These are phyloP conservation scores for Apis florea DNA, from an alignment of 1,140 invertebrate genomes.

Conservation along the genomic window DNA sequence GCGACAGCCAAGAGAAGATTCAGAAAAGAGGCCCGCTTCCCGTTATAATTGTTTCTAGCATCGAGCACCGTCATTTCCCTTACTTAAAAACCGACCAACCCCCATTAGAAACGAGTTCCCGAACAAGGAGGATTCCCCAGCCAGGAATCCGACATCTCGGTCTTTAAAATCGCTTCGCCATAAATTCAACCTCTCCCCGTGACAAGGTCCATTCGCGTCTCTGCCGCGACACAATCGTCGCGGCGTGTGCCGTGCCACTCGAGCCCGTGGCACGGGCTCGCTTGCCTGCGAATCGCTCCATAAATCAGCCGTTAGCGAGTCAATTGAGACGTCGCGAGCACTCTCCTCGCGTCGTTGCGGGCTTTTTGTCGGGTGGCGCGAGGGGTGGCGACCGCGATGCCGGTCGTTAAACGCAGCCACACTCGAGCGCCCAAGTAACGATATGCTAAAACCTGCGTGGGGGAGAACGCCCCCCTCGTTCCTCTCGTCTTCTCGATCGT, in stretches of 20 bases:
- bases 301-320: slow-evolving; percentile 75
- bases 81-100: no score
- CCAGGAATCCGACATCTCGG: neutral
- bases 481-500: slow-evolving; percentile 43
- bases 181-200: slow-evolving; percentile 1
- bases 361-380: slow-evolving; percentile 60
- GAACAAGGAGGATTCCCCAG: neutral
- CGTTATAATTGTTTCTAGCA: neutral
- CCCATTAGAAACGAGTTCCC: neutral
- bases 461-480: slow-evolving; percentile 31
- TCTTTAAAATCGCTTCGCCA: neutral
- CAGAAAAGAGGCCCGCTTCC: neutral
- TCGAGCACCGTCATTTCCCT: neutral
- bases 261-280: slow-evolving; percentile 20
- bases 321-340: slow-evolving; percentile 77
- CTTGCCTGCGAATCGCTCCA: slow-evolving; percentile 59
- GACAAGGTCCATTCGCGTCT: neutral
- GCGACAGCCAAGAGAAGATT: neutral
- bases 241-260: slow-evolving; percentile 25
- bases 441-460: slow-evolving; percentile 73
- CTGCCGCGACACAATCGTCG: neutral
- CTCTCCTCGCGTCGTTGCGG: slow-evolving; percentile 66
- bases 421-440: slow-evolving; percentile 74
- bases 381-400: slow-evolving; percentile 36
- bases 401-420: slow-evolving; percentile 76